phyloP scores from a whole-genome alignment of 1,140 invertebrate species.

The Orussus abietinus region DNA sequence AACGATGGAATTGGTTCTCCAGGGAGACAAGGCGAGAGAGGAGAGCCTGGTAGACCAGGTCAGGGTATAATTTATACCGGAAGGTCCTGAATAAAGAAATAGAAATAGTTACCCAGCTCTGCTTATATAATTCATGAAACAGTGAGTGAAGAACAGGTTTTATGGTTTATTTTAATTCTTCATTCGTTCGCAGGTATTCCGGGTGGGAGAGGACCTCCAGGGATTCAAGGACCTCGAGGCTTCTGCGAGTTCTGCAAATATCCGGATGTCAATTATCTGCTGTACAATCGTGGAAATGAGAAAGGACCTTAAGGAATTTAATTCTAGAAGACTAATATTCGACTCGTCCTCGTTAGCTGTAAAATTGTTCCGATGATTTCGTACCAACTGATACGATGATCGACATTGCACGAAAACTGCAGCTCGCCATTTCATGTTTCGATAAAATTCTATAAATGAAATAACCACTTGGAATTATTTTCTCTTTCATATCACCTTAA shows the following conservation, averaged over 20 bases:
- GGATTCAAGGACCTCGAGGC: constrained; percentile 58
- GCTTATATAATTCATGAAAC: not conserved
- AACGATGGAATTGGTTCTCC: constrained; percentile 59
- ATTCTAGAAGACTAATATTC: too few species aligned
- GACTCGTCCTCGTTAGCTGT: too few species aligned
- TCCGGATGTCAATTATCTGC: constrained; percentile 25
- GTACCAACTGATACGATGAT: too few species aligned
- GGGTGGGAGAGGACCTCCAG: constrained; percentile 53
- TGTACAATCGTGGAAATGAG: constrained; percentile 23
- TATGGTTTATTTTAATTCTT: constrained; percentile 13
- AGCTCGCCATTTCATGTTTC: too few species aligned
- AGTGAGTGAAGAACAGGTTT: too few species aligned
- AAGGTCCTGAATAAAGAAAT: constrained; percentile 8
- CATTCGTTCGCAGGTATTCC: constrained; percentile 39
- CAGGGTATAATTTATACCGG: constrained; percentile 12
- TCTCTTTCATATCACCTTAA: too few species aligned
- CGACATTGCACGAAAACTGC: too few species aligned
- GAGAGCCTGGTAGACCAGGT: constrained; percentile 64
- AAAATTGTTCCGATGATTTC: too few species aligned
- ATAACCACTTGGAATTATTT: too few species aligned
- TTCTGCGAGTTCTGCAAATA: constrained; percentile 62
- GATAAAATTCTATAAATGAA: too few species aligned
- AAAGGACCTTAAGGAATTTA: too few species aligned
- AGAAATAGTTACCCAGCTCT: not conserved
- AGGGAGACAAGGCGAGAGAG: constrained; percentile 61